Evolutionary conservation across 2,797 vertebrate species (phyloP).

Genomic region (Staurois parvus): DNA sequence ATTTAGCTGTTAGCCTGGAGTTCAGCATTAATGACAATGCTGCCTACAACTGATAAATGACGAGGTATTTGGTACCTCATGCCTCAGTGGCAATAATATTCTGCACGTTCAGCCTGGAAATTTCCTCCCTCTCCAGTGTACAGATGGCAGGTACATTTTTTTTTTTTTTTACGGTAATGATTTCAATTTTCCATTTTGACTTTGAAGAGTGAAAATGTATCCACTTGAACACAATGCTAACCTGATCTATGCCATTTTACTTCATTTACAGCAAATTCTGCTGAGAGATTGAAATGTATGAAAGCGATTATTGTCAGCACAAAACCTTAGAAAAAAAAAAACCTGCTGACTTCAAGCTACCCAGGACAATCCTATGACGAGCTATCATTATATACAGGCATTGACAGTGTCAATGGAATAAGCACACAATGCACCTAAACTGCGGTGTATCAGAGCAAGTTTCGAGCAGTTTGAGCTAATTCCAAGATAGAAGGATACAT

Average conservation of each 20-base stretch:
- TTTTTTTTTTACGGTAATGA: constrained; percentile 20
- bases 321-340: constrained; percentile 79
- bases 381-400: constrained; percentile 73
- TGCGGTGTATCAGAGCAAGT: background rate
- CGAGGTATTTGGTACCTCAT: background rate
- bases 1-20: too few species aligned
- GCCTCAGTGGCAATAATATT: background rate
- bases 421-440: constrained; percentile 63
- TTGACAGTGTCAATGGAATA: constrained; percentile 73
- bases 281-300: constrained; percentile 89
- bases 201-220: constrained; percentile 79
- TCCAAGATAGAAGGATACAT: too few species aligned
- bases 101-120: background rate
- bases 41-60: too few species aligned
- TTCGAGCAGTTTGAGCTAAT: background rate
- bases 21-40: too few species aligned
- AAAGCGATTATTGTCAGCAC: constrained; percentile 90
- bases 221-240: constrained; percentile 80
- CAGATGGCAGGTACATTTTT: background rate
- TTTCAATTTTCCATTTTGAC: constrained; percentile 71
- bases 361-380: constrained; percentile 79
- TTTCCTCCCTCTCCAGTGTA: background rate
- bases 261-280: constrained; percentile 82
- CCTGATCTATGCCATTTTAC: constrained; percentile 76
- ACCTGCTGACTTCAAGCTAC: constrained; percentile 92